Evolutionary conservation across 1,140 invertebrate species (phyloP), one percentile per base, ranked within the genome.

Genomic region (Nylanderia fulva): DNA sequence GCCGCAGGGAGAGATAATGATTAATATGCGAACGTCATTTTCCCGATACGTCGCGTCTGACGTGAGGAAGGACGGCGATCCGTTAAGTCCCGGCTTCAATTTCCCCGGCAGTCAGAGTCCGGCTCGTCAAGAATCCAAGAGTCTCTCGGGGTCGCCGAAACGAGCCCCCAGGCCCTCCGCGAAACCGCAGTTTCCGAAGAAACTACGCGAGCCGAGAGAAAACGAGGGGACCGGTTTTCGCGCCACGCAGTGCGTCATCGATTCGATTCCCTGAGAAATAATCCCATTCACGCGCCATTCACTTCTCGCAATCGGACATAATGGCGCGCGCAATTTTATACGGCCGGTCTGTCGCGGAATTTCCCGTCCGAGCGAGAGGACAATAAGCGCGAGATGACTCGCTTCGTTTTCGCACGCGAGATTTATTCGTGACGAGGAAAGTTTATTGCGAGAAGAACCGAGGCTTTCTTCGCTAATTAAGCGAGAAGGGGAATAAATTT

Each of bases 261-360:
- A 77, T 84, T 84, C 74, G 58, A 76, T 77, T 64, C 74, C 74
- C 58, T 21, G 29, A 84, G 72, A 84, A 84, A 56, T 63, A 84
- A 77, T 82, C 66, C 77, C 77, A 82, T 82, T 80, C 76, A 80
- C 76, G 63, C 48, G 76, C 76, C 76, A 80, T 69, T 82, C 77
- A 82, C 77, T 82, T 54, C 52, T 69, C 27, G 64, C 75, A 27
- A 66, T 79, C 61, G 60, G 4, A 33, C 45, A 39, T 68, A 68
- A 79, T 79, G 66, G 52, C 52, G 58, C 21, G 64, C 24, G 66
- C 77, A 39, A 82, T 72, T 71, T 71, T 36, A 24, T 42, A 56
- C 66, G 33, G 11, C 13, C 64, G 18, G 24, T 18, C 29, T 13
- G 77, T 58, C 52, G 66, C 64, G 52, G 64, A 58, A 58, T 80